phyloP scores from a whole-genome alignment of 2,113 vertebrate genomes.

The rabbit (Oryctolagus cuniculus) region DNA sequence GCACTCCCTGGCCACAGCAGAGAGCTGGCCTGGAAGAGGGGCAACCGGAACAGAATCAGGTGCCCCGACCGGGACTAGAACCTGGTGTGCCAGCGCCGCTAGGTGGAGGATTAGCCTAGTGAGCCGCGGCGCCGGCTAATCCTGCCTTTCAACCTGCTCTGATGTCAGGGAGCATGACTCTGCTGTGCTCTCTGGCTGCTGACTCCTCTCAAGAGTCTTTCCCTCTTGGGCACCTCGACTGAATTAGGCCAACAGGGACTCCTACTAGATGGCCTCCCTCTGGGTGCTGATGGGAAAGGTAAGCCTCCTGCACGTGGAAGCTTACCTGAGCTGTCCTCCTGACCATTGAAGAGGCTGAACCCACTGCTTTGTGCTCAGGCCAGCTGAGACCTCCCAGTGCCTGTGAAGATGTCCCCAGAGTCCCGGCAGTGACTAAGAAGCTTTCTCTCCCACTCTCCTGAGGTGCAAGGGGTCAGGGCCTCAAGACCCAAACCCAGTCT shows the following conservation, averaged over 20 bases:
- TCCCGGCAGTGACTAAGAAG: not conserved
- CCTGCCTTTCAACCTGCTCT: not conserved
- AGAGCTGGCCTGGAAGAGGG: too few species aligned
- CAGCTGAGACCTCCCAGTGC: not conserved
- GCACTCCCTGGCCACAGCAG: too few species aligned
- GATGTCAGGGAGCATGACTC: not conserved
- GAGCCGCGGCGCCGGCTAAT: too few species aligned
- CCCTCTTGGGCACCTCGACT: not conserved
- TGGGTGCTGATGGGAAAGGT: not conserved
- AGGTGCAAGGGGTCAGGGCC: not conserved
- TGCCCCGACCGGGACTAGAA: too few species aligned
- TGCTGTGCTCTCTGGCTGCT: accelerated
- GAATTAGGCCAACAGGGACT: not conserved
- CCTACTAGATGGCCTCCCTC: accelerated
- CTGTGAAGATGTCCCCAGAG: not conserved
- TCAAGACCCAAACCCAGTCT: not conserved
- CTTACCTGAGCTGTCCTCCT: not conserved
- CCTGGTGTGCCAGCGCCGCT: too few species aligned
- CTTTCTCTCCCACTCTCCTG: not conserved
- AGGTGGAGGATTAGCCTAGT: too few species aligned
- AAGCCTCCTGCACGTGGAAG: not conserved
- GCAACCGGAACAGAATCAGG: too few species aligned
- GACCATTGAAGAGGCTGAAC: not conserved
- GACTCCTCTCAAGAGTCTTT: not conserved
- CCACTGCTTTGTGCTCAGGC: too few species aligned